Evolutionary conservation across 2,797 vertebrate species (phyloP).

Genomic region (Enteromius anoplus): DNA sequence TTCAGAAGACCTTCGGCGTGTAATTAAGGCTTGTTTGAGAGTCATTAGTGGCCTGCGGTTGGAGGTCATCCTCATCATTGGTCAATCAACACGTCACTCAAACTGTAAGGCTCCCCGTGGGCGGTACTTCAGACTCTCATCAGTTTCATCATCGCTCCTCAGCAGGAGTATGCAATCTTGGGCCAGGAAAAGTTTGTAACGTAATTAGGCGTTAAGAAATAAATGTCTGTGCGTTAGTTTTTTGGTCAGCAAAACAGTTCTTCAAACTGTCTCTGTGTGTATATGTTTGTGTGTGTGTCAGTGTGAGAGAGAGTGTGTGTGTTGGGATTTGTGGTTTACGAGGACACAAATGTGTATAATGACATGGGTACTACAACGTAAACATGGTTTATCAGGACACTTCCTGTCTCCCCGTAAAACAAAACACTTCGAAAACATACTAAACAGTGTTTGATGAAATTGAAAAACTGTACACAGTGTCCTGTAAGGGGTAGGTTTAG

Average conservation of each 20-base stretch:
- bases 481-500: too few relatives aligned
- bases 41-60: slow-evolving; percentile 68
- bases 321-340: too few relatives aligned
- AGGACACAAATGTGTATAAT: too few relatives aligned
- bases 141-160: slow-evolving; percentile 23
- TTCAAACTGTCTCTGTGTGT: not conserved
- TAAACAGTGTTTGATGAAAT: too few relatives aligned
- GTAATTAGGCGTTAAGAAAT: not conserved
- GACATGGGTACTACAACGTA: too few relatives aligned
- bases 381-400: too few relatives aligned
- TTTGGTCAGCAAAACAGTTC: not conserved
- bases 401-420: too few relatives aligned
- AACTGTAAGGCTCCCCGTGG: slow-evolving; percentile 65
- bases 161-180: not conserved
- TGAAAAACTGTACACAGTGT: too few relatives aligned
- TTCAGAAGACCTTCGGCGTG: not conserved
- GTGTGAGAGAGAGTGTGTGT: too few relatives aligned
- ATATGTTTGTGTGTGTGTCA: too few relatives aligned
- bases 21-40: slow-evolving; percentile 65
- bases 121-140: slow-evolving; percentile 67
- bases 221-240: not conserved
- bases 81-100: slow-evolving; percentile 54
- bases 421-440: too few relatives aligned
- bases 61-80: slow-evolving; percentile 71
- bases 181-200: not conserved